Conservation (phyloP, 2,888 invertebrate genomes). For the Protonemura montana region DNA sequence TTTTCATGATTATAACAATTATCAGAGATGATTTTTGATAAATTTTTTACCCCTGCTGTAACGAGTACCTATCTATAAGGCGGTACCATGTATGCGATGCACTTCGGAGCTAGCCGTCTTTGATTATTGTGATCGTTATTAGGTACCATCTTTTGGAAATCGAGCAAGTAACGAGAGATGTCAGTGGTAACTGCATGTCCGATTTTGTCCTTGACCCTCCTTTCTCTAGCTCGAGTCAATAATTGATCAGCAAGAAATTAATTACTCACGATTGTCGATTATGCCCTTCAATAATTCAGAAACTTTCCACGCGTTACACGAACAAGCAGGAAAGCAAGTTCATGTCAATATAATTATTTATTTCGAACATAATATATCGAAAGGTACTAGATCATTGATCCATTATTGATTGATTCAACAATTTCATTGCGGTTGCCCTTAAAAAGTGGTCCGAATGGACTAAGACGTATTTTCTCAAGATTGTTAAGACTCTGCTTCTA, state of each 20-base stretch:
- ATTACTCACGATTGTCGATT: slow-evolving; percentile 40
- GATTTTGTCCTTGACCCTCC: slow-evolving; percentile 38
- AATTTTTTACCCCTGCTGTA: background rate
- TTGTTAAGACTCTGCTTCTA: too few species aligned
- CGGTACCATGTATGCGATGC: background rate
- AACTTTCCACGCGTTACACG: slow-evolving; percentile 33
- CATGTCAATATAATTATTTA: slow-evolving; percentile 12
- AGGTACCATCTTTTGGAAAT: slow-evolving; percentile 19
- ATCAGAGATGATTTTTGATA: background rate
- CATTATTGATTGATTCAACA: background rate
- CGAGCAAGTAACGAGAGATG: slow-evolving; percentile 23
- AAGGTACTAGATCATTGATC: background rate
- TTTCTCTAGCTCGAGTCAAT: slow-evolving; percentile 30
- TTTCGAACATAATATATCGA: slow-evolving; percentile 24
- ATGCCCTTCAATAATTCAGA: slow-evolving; percentile 38
- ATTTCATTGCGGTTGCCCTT: background rate
- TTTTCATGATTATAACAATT: background rate
- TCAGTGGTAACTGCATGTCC: background rate
- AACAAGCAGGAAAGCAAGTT: background rate
- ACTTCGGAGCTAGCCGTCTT: too few species aligned
- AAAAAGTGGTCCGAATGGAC: background rate
- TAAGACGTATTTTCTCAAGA: too few species aligned
- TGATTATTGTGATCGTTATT: background rate
- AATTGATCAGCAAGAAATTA: slow-evolving; percentile 34
- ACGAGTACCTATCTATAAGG: background rate